Evolutionary conservation across 2,888 invertebrate genomes (phyloP), one percentile per base, ranked within the genome.

Genomic region (Parasteatoda lunata): DNA sequence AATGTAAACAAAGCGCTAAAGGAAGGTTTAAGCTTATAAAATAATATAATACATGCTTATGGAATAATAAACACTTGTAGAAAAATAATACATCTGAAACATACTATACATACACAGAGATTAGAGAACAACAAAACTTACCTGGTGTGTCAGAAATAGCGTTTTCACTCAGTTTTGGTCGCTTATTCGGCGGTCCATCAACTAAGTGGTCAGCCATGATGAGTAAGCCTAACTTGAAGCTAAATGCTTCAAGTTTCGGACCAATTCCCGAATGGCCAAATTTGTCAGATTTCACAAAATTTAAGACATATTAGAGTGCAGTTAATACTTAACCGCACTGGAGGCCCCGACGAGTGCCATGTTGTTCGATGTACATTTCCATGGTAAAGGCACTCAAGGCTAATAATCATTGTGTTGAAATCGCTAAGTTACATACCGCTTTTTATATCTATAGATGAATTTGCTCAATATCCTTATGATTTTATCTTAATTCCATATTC

Each of bases 131-230:
- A 59, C n/a, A 59, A 59, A 81, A 73, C 49, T 89, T 90, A 89
- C 90, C 90, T 78, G 90, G 75, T 78, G 77, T 86, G 77, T 89
- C 88, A 15, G 89, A 89, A 82, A 87, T 66, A 15, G 89, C 71
- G 51, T 84, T 81, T 52, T 89, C 88, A 49, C 81, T 70, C 65
- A 91, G 90, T 90, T 91, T 92, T 89, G 90, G 91, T 89, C 92
- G 91, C 90, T 92, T 92, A 83, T 90, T 90, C 90, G 92, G 91
- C 89, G 91, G 91, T 89, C 91, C 91, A 89, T 91, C 92, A 86
- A 90, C 91, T 89, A 91, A 90, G 89, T 91, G 90, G 90, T 91
- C 91, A 90, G 91, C 91, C 91, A 91, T 91, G 91, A 90, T 89
- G 73, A 76, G 65, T 84, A 84, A 88, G 87, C 87, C 87, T 87